Conservation (phyloP, 37 sponge, comb jelly and placozoan genomes). For the Aplysina aerophoba region DNA sequence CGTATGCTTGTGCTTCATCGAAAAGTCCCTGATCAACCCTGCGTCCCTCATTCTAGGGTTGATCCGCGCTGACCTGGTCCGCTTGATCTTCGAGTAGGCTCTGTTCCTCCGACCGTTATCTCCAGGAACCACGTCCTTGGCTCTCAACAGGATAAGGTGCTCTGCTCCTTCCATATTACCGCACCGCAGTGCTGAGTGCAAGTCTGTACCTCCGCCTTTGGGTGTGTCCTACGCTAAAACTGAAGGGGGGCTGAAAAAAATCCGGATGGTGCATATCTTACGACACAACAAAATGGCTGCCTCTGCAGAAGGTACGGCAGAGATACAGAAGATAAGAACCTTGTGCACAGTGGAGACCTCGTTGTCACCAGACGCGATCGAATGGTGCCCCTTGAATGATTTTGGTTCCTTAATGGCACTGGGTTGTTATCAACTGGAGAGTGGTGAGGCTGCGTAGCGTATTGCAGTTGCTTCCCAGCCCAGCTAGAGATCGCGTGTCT, state of each 20-base stretch:
- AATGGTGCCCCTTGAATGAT: slow-evolving; percentile 19
- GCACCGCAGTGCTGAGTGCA: no score
- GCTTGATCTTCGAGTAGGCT: neutral
- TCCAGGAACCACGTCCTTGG: no score
- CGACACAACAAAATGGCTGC: no score
- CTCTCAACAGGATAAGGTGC: no score
- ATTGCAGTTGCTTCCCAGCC: no score
- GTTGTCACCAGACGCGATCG: slow-evolving; percentile 10
- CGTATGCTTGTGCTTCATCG: neutral
- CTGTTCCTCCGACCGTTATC: neutral
- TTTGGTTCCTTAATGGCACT: neutral
- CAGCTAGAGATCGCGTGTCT: no score
- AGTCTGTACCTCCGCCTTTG: no score
- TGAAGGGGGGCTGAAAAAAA: no score
- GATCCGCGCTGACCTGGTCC: neutral
- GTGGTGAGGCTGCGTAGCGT: neutral
- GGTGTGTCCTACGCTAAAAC: no score
- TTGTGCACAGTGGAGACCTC: neutral
- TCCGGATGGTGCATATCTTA: no score
- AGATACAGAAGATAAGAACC: neutral
- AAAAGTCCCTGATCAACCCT: neutral
- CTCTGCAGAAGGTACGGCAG: no score
- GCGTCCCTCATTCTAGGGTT: neutral
- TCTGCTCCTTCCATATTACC: no score
- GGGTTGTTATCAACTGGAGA: neutral